Conservation (phyloP, 2,113 vertebrate genomes). For the Sceloporus tristichus region DNA sequence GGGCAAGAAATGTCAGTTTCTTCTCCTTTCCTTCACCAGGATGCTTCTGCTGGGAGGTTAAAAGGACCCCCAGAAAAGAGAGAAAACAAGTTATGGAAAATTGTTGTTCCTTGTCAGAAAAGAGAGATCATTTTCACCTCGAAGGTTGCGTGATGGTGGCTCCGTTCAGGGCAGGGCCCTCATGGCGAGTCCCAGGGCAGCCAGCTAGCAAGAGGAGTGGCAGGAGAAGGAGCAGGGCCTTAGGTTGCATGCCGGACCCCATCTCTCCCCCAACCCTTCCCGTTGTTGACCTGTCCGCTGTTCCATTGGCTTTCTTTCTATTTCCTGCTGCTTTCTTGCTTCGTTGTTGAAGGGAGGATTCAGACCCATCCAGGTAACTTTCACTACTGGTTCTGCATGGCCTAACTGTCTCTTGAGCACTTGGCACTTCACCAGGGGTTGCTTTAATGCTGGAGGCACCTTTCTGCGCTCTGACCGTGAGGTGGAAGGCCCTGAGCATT, state of each 20-base stretch:
- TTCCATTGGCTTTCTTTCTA: conserved; percentile 96
- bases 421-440: no score
- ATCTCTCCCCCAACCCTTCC: conserved; percentile 70
- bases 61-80: no score
- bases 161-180: conserved; percentile 10
- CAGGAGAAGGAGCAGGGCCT: conserved; percentile 11
- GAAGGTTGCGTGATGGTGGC: not conserved
- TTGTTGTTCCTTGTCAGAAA: no score
- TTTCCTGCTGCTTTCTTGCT: conserved; percentile 93
- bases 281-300: conserved; percentile 84
- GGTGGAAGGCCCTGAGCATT: not conserved
- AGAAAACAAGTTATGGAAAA: no score
- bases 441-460: not conserved
- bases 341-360: conserved; percentile 99
- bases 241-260: conserved; percentile 77
- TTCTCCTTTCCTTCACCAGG: no score
- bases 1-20: no score
- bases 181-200: not conserved
- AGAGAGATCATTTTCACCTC: not conserved
- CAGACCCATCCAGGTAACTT: conserved; percentile 93
- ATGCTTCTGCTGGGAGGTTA: no score
- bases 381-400: conserved; percentile 81
- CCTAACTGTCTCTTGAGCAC: conserved; percentile 66
- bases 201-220: not conserved
- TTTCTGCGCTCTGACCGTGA: not conserved